Evolutionary conservation across 2,888 invertebrate genomes (phyloP), one percentile per base, ranked within the genome.

Genomic region (Heliconius ismenius): DNA sequence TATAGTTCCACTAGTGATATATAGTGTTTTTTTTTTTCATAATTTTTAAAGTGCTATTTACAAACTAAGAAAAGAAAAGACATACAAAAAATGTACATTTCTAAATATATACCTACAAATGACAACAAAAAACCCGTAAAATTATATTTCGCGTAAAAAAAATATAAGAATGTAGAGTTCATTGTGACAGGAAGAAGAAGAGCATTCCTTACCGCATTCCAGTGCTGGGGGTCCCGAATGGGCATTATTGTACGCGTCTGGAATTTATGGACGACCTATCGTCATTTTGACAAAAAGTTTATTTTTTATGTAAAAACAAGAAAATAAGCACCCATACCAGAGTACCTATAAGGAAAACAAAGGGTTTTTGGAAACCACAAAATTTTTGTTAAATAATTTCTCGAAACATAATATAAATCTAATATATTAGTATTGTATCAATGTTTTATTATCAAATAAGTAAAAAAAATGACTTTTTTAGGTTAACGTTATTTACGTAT

Each of bases 121-220:
- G 32, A 10, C 24, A 28, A 21, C 32, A 65, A 7, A 67, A 32
- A 43, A 67, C 9, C 58, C 32, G 54, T n/a, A 32, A 70, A 28
- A 32, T 24, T 24, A 13, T 32, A 65, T 54, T 39, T 67, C 32
- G 21, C 36, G 18, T 63, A 63, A 74, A 74, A 74, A 63, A 67
- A 49, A 24, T 10, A n/a, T 49, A 49, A 78, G 36, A 43, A 63
- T 74, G 79, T 78, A 80, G 76, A 77, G 73, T 78, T 67, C 75
- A 77, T 72, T 76, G 79, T 78, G 77, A 76, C 82, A 87, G 89
- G 89, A 88, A 88, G 87, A 87, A n/a, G n/a, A n/a, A n/a, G 82
- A 81, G 81, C 83, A 90, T 91, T 89, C 90, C 89, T 84, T 82
- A 88, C 90, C 80, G 86, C 91, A 92, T 92, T 91, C 90, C 87